Percentiles rank a stretch among this genome's conserved stretches.
phyloP scores from a whole-genome alignment of 1,140 invertebrate genomes.

The Hormaphis cornu region DNA sequence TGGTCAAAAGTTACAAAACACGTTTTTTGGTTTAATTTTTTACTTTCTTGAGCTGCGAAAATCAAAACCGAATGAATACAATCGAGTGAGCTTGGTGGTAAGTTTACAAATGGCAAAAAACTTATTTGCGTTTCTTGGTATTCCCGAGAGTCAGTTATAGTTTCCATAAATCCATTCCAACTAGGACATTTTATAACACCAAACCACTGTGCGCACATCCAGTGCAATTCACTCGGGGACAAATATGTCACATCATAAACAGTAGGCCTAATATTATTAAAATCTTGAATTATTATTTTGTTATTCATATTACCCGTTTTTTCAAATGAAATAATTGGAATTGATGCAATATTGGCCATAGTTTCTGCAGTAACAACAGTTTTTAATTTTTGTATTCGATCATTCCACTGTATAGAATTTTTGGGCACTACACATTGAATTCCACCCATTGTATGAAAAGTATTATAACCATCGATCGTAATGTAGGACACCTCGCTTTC shows the following conservation, averaged over 20 bases:
- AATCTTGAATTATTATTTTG: background rate
- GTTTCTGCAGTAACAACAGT: background rate
- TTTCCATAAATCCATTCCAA: conserved; percentile 13
- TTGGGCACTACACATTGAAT: conserved; percentile 33
- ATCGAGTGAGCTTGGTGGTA: background rate
- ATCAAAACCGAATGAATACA: background rate
- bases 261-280: background rate
- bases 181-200: background rate
- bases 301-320: background rate
- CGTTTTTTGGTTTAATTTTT: background rate
- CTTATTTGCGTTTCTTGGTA: background rate
- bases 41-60: background rate
- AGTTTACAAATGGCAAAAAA: conserved; percentile 9
- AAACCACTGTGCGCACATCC: background rate
- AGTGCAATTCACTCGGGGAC: background rate
- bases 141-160: background rate
- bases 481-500: no score
- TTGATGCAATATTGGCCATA: conserved; percentile 35
- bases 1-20: conserved; percentile 11
- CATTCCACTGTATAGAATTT: background rate
- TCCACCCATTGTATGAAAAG: conserved; percentile 39
- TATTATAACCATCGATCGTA: conserved; percentile 38
- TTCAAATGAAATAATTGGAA: background rate
- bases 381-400: background rate
- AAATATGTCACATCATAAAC: background rate